Base-by-base conservation (phyloP, 2,888 invertebrate genomes). In the Carpatolechia fugitivella region DNA sequence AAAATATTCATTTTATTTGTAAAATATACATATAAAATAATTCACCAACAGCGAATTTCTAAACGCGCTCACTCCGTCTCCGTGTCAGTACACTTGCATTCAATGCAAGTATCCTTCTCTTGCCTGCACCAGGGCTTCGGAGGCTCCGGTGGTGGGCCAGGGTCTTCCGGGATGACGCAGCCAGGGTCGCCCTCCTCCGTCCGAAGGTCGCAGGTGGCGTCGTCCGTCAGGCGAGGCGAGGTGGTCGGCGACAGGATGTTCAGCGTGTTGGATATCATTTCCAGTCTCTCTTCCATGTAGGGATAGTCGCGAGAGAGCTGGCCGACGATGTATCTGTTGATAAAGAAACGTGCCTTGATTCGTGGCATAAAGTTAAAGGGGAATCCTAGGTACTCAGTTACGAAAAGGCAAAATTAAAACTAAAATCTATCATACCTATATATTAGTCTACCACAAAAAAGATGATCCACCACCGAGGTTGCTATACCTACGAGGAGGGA, bases 281-380 rank as follows among this genome's bases (percentile, higher is more conserved):
- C 76, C 11, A 86, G 60, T 40, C 73, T 81, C 7, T 91, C 87
- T 14, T 76, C 74, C 56, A 91, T 77, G 51, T 91, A 83, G 0
- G 95, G 95, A 80, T 93, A 94, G 62, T 95, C 94, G 4, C 77
- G 80, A 24, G 79, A 71, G 1, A 95, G 80, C 44, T 86, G 83
- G 48, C 93, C 90, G 11, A 94, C 87, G 2, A 95, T 85, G 60
- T 86, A 31, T 24, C 44, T 44, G 33, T n/a, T 11, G 24, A n/a
- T 20, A 44, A n/a, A n/a, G 5, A 1, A 14, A 38, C 5, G 13
- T 41, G 16, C 24, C 24, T 8, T 29, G 1, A 11, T 20, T 14
- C 38, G 3, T 38, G n/a, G 14, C 1, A 11, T 2, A 6, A 11
- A n/a, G n/a, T n/a, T n/a, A n/a, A n/a, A n/a, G n/a, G n/a, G n/a